These are phyloP conservation scores for Spilogale gracilis DNA, from an alignment of 2,113 vertebrate genomes.

Conservation along the genomic window DNA sequence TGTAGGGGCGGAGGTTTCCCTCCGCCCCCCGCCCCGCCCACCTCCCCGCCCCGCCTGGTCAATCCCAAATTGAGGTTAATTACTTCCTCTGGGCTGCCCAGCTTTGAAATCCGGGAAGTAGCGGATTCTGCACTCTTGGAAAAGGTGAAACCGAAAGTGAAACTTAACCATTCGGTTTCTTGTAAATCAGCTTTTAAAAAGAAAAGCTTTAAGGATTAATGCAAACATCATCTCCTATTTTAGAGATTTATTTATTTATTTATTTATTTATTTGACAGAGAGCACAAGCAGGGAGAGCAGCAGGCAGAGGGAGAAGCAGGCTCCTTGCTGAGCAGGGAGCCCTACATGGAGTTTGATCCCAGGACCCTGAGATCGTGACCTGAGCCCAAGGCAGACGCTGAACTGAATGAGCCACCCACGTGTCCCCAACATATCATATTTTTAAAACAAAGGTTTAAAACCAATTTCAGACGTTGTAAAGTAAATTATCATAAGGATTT, in stretches of 20 bases:
- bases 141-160: conserved; percentile 63
- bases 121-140: background rate
- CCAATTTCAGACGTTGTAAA: background rate
- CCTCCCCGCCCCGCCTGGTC: too few relatives aligned
- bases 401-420: too few relatives aligned
- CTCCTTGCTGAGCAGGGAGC: too few relatives aligned
- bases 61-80: background rate
- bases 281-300: too few relatives aligned
- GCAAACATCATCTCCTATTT: background rate
- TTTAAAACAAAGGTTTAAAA: background rate
- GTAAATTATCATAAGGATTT: background rate
- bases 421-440: background rate
- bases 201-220: background rate
- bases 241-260: too few relatives aligned
- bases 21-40: accelerated
- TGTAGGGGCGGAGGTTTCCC: accelerated
- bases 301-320: too few relatives aligned
- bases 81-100: background rate
- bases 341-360: too few relatives aligned
- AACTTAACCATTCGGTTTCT: background rate
- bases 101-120: too few relatives aligned
- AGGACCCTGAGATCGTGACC: too few relatives aligned
- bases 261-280: too few relatives aligned
- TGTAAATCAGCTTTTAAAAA: conserved; percentile 1
- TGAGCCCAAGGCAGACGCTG: too few relatives aligned